These are phyloP conservation scores for Stegodyphus dumicola DNA, from an alignment of 1,140 invertebrate species.

Conservation along the genomic window DNA sequence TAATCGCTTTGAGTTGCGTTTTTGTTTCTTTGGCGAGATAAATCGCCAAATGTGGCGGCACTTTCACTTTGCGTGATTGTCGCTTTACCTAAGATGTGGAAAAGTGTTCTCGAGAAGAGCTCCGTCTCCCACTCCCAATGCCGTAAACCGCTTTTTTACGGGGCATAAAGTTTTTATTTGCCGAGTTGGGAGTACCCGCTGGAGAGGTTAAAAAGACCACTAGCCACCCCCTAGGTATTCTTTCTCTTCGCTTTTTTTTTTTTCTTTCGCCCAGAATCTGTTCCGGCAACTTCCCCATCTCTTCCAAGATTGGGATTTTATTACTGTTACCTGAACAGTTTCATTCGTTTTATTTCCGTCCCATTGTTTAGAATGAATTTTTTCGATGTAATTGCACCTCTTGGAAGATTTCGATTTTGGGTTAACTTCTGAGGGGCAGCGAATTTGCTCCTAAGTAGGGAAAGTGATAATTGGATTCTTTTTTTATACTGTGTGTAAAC, in stretches of 20 bases:
- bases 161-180: constrained; percentile 61
- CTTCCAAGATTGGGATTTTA: constrained; percentile 42
- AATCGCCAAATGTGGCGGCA: constrained; percentile 16
- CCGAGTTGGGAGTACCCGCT: constrained; percentile 32
- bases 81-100: constrained; percentile 53
- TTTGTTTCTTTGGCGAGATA: not conserved
- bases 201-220: constrained; percentile 56
- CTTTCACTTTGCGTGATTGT: constrained; percentile 19
- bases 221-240: constrained; percentile 6
- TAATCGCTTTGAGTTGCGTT: not conserved
- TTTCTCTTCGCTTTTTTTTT: constrained; percentile 5
- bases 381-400: constrained; percentile 41
- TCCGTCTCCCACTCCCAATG: constrained; percentile 35
- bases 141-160: constrained; percentile 60
- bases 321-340: constrained; percentile 59
- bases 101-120: constrained; percentile 43
- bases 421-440: no score
- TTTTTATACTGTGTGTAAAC: no score
- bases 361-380: constrained; percentile 47
- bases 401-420: not conserved
- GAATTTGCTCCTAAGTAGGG: no score
- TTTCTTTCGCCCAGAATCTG: constrained; percentile 5
- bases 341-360: constrained; percentile 41
- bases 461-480: no score
- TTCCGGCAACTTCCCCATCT: not conserved